Base-by-base conservation (phyloP, 2,888 invertebrate genomes). In the Thereva nobilitata region DNA sequence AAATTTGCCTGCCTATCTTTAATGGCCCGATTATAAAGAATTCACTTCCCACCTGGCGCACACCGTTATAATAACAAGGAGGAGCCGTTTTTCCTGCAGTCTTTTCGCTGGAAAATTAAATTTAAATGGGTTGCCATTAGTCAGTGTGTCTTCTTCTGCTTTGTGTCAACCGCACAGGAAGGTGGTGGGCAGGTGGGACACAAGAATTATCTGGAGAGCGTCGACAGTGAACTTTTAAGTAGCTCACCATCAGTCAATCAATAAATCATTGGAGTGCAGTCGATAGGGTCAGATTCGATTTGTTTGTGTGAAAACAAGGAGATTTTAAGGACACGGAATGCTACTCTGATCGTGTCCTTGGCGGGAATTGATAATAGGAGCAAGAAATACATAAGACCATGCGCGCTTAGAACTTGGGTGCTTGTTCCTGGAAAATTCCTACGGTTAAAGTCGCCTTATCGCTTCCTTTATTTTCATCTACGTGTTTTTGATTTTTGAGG, bases 11-110 rank as follows among this genome's bases (percentile, higher is more conserved):
- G 37, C 38, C 37, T 38, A 53, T 53, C 41, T 41, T 55, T 55
- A 41, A 41, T 42, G 41, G 41, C 40, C 40, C 40, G 49, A 59
- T 59, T 59, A 59, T 59, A 47, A 47, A 49, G 37, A 59, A 59
- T 59, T 59, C 49, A 59, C 47, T 49, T 59, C 49, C 56, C 56
- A 56, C 44, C 56, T 56, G 56, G 12, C 55, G 40, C 10, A 41
- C 55, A 10, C 10, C 42, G 8, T 23, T 23, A 2, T 23, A 23
- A 23, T 23, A 23, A 23, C 23, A 23, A 1, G 23, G 23, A 23
- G 23, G 23, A 23, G 23, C 23, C 23, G 23, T 23, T 23, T 9
- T 53, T 38, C 34, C 37, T 53, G 53, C 37, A 38, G 45, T 52
- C 64, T 9, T 53, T 41, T 55, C 47, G 40, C 37, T 50, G 54